These are phyloP conservation scores for Oreochromis mossambicus DNA, from an alignment of 2,797 vertebrate genomes.

Conservation along the genomic window DNA sequence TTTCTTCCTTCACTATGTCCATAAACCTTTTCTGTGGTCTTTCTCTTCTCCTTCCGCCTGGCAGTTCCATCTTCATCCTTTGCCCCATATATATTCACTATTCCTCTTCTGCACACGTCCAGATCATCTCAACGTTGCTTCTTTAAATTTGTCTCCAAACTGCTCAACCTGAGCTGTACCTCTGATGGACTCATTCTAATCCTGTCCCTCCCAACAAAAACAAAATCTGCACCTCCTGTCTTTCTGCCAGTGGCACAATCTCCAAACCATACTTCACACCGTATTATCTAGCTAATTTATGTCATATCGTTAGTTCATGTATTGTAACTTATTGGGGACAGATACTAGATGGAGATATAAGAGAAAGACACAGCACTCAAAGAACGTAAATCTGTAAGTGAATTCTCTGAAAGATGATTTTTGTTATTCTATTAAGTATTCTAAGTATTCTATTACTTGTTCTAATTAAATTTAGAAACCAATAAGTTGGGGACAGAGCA, in stretches of 20 bases:
- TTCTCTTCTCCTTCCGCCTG: not conserved
- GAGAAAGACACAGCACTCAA: not conserved
- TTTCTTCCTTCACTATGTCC: not conserved
- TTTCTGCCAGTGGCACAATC: not conserved
- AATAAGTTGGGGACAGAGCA: not conserved
- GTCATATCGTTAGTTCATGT: not conserved
- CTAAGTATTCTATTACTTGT: not conserved
- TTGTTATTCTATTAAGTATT: not conserved
- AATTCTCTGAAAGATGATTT: not conserved
- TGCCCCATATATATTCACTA: not conserved
- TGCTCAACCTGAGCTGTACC: not conserved
- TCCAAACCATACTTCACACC: not conserved
- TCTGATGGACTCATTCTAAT: not conserved
- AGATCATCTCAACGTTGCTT: not conserved
- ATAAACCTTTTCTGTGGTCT: not conserved
- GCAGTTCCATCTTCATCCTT: not conserved
- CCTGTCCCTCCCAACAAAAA: not conserved
- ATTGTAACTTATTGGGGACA: not conserved
- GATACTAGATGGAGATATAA: not conserved
- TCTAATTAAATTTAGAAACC: not conserved
- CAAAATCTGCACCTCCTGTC: not conserved
- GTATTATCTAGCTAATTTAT: not conserved
- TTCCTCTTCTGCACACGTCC: not conserved
- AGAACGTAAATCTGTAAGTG: not conserved
- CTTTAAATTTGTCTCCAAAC: not conserved